Percentiles rank a stretch among this genome's conserved stretches.
Conservation (phyloP, 2,797 vertebrate species). For the Acanthurus lineatus region DNA sequence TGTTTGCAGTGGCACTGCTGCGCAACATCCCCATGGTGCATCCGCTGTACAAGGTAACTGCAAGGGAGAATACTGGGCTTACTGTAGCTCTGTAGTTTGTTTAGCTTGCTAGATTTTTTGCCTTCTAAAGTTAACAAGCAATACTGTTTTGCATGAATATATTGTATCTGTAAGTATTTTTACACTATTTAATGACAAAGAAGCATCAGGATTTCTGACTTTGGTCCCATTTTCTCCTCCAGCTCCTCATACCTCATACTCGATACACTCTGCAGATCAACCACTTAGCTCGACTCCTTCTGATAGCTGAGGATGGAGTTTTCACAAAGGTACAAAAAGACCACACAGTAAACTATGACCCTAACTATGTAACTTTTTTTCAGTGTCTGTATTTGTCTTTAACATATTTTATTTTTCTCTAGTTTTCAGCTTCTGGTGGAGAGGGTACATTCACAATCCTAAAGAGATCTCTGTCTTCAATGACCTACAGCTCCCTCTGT, state of each 20-base stretch:
- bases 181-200: no score
- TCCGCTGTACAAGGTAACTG: conserved; percentile 78
- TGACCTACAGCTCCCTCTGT: conserved; percentile 79
- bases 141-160: not conserved
- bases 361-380: not conserved
- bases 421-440: conserved; percentile 72
- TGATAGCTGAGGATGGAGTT: conserved; percentile 62
- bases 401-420: not conserved
- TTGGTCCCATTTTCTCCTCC: not conserved
- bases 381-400: not conserved
- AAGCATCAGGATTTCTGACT: not conserved
- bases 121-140: not conserved
- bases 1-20: conserved; percentile 81
- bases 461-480: conserved; percentile 47
- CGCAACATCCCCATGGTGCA: conserved; percentile 82
- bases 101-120: not conserved
- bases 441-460: conserved; percentile 48
- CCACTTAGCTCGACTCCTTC: conserved; percentile 45
- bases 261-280: conserved; percentile 81
- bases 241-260: conserved; percentile 77
- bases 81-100: not conserved
- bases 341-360: not conserved
- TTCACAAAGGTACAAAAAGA: conserved; percentile 54
- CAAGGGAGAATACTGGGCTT: not conserved
- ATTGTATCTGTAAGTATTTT: not conserved